These are phyloP conservation scores for Rhabditoides inermis DNA, from an alignment of 2,888 invertebrate genomes.

Conservation along the genomic window DNA sequence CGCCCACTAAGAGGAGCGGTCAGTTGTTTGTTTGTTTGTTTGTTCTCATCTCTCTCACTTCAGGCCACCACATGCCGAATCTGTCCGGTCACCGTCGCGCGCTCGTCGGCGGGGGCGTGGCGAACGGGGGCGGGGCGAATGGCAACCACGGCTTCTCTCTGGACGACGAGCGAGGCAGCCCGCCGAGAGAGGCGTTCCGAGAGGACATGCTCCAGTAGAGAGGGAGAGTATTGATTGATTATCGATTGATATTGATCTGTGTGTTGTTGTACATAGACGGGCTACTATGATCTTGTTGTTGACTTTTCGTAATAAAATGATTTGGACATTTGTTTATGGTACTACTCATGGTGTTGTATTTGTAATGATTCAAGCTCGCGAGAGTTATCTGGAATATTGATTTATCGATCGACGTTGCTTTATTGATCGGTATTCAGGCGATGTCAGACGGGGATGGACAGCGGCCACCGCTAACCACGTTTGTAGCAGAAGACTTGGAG, in stretches of 20 bases:
- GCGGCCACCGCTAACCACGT: slow-evolving; percentile 9
- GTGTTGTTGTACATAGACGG: too few relatives aligned
- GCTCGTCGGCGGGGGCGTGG: not conserved
- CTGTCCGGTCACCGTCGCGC: not conserved
- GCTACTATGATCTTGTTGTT: too few relatives aligned
- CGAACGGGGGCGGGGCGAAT: not conserved
- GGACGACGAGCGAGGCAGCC: too few relatives aligned
- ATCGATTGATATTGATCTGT: too few relatives aligned
- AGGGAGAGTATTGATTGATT: too few relatives aligned
- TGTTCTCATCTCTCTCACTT: not conserved
- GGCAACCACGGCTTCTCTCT: not conserved
- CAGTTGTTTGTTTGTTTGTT: not conserved
- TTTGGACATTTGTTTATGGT: too few relatives aligned
- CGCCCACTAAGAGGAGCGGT: slow-evolving; percentile 4
- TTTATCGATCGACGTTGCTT: not conserved
- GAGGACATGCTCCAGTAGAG: too few relatives aligned
- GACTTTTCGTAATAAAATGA: too few relatives aligned
- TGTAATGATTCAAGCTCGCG: not conserved
- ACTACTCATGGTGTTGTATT: too few relatives aligned
- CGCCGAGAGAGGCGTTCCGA: too few relatives aligned
- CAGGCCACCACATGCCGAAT: not conserved
- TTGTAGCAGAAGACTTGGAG: slow-evolving; percentile 27
- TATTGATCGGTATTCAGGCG: not conserved
- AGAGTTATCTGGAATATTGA: not conserved
- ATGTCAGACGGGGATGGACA: not conserved